These are phyloP conservation scores for Cryptus armator DNA, from an alignment of 2,888 invertebrate genomes.

Conservation along the genomic window DNA sequence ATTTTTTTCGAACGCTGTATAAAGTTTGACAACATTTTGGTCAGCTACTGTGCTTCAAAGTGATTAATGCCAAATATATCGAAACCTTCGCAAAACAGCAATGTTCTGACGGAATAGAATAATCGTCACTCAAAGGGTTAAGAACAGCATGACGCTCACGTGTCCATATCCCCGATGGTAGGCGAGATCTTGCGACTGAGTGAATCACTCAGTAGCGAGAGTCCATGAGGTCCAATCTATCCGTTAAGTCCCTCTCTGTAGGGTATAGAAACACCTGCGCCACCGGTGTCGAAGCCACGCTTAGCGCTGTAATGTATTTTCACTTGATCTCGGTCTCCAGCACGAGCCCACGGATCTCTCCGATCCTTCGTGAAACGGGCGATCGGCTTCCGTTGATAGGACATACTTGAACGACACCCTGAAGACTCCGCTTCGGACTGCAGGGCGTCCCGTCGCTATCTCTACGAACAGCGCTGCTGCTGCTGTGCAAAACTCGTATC, in stretches of 20 bases:
- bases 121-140: background rate
- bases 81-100: too few species aligned
- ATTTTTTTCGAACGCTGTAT: too few species aligned
- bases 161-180: background rate
- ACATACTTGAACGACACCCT: slow-evolving; percentile 1
- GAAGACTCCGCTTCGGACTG: slow-evolving; percentile 1
- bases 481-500: slow-evolving; percentile 46
- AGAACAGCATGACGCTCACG: background rate
- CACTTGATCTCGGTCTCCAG: slow-evolving; percentile 37
- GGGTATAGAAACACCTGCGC: slow-evolving; percentile 46
- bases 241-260: background rate
- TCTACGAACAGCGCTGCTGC: background rate
- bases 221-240: background rate
- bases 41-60: too few species aligned
- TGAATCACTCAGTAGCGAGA: slow-evolving; percentile 1
- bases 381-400: slow-evolving; percentile 74
- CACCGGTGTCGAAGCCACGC: slow-evolving; percentile 39
- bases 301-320: slow-evolving; percentile 31
- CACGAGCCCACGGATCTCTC: slow-evolving; percentile 37
- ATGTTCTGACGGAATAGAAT: background rate
- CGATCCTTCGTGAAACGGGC: slow-evolving; percentile 60
- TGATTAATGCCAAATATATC: too few species aligned
- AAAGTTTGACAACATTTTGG: too few species aligned
- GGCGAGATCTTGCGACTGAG: background rate
- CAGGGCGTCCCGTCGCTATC: slow-evolving; percentile 49